These are phyloP conservation scores for Drosophila lacteicornis DNA, from an alignment of 1,140 invertebrate genomes.

Conservation along the genomic window DNA sequence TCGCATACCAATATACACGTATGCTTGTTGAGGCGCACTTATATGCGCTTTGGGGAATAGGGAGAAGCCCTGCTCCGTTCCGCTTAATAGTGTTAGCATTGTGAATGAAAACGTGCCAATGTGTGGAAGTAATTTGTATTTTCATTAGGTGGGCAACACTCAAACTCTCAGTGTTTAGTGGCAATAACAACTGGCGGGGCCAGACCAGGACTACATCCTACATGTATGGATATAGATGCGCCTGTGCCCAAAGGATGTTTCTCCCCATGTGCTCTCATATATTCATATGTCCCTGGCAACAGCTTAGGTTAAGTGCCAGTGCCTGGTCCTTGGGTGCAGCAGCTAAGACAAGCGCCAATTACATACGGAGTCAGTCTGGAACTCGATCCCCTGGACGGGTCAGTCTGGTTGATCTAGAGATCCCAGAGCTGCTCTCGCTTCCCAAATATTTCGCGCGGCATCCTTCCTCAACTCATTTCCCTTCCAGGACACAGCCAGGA, in stretches of 20 bases:
- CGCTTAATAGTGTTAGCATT: constrained; percentile 45
- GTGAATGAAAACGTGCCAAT: constrained; percentile 58
- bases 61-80: background rate
- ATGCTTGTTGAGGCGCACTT: background rate
- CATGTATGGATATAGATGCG: background rate
- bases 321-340: constrained; percentile 41
- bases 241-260: background rate
- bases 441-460: background rate
- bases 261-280: constrained; percentile 14
- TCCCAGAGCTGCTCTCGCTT: background rate
- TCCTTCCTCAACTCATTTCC: constrained; percentile 42
- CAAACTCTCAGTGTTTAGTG: constrained; percentile 32
- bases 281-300: constrained; percentile 45
- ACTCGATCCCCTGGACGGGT: constrained; percentile 16
- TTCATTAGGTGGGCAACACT: constrained; percentile 64
- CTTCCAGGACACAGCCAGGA: constrained; percentile 14
- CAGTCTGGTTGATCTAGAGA: constrained; percentile 8
- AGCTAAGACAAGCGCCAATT: constrained; percentile 29
- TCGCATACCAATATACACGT: background rate
- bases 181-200: constrained; percentile 19
- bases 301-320: constrained; percentile 47
- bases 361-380: background rate
- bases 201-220: background rate
- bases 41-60: background rate
- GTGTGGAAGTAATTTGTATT: constrained; percentile 71